Evolutionary conservation across 2,797 vertebrate genomes (phyloP).

Genomic region (Buceros bicornis): DNA sequence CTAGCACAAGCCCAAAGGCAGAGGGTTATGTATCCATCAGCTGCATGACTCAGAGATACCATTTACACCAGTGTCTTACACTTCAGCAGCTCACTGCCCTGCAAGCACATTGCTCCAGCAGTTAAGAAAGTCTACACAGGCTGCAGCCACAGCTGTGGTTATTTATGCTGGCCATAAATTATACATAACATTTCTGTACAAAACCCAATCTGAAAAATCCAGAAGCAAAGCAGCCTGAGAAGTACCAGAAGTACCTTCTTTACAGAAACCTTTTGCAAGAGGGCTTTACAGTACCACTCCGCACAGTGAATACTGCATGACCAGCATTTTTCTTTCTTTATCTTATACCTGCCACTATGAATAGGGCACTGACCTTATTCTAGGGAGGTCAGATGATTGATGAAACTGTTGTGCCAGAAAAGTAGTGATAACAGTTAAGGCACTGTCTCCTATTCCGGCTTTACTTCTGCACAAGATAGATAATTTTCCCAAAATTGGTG

Average conservation of each 20-base stretch:
- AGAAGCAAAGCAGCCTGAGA: not conserved
- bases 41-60: not conserved
- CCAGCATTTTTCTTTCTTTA: not conserved
- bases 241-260: not conserved
- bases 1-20: not conserved
- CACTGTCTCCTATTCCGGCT: not conserved
- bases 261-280: not conserved
- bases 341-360: not conserved
- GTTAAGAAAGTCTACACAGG: not conserved
- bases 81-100: not conserved
- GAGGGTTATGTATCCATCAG: accelerated
- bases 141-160: not conserved
- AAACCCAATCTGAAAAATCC: not conserved
- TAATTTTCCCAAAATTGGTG: not conserved
- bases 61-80: not conserved
- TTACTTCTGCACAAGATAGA: not conserved
- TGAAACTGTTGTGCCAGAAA: not conserved
- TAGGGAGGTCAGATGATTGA: not conserved
- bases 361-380: not conserved
- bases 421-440: not conserved
- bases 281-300: not conserved
- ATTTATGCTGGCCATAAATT: not conserved
- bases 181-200: not conserved
- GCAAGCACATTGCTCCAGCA: not conserved
- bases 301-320: not conserved